These are phyloP conservation scores for Arctia plantaginis DNA, from an alignment of 2,888 invertebrate genomes.

Conservation along the genomic window DNA sequence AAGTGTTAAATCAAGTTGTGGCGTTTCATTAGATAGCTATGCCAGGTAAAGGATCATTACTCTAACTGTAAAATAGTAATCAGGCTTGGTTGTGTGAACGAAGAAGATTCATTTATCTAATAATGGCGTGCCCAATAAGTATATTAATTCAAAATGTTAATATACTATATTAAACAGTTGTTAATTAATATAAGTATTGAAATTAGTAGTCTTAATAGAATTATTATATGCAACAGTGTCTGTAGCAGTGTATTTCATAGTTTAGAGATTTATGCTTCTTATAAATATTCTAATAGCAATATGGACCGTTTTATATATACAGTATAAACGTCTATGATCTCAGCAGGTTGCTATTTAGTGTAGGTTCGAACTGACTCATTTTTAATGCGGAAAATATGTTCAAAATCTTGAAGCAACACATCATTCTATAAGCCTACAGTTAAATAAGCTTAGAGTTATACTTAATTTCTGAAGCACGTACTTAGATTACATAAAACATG, in stretches of 20 bases:
- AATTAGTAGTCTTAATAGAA: neutral
- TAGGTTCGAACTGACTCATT: constrained; percentile 59
- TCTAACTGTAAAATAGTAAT: constrained; percentile 14
- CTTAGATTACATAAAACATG: constrained; percentile 19
- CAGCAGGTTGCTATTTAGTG: constrained; percentile 71
- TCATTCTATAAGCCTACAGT: constrained; percentile 23
- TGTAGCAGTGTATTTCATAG: constrained; percentile 12
- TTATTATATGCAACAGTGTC: constrained; percentile 10
- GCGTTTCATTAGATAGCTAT: constrained; percentile 10
- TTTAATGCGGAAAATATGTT: constrained; percentile 51
- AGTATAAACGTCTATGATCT: constrained; percentile 72
- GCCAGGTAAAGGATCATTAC: constrained; percentile 16
- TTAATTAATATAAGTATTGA: neutral
- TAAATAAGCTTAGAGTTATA: constrained; percentile 13
- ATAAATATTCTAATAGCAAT: constrained; percentile 47
- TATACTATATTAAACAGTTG: neutral
- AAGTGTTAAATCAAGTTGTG: constrained; percentile 13
- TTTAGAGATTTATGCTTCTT: constrained; percentile 29
- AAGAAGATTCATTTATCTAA: neutral
- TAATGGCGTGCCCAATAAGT: constrained; percentile 1
- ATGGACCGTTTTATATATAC: constrained; percentile 52
- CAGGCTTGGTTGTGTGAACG: constrained; percentile 3
- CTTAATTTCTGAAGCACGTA: constrained; percentile 19
- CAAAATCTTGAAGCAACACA: constrained; percentile 32
- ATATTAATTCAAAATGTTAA: neutral